These are phyloP conservation scores for Tylochromis polylepis DNA, from an alignment of 2,113 vertebrate species.

Conservation along the genomic window DNA sequence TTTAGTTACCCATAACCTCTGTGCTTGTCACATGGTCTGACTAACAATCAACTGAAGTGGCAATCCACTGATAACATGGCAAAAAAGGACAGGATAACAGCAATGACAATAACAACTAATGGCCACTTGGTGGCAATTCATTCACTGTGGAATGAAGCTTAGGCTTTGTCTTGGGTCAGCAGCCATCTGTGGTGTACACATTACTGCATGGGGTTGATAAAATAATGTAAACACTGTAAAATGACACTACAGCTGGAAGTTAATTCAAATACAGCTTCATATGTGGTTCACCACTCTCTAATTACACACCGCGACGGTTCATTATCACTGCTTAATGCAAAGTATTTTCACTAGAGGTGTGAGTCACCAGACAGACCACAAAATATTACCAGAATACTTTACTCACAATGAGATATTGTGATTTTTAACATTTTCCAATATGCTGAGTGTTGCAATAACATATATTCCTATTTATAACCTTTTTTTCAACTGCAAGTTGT, in stretches of 20 bases:
- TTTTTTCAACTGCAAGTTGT: not conserved
- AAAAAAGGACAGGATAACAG: not conserved
- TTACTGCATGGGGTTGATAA: not conserved
- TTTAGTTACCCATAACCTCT: not conserved
- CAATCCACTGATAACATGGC: not conserved
- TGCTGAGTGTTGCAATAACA: not conserved
- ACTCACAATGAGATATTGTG: not conserved
- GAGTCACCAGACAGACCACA: not conserved
- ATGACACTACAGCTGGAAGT: not conserved
- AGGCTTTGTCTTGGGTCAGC: not conserved
- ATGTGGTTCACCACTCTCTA: not conserved
- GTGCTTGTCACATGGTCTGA: not conserved
- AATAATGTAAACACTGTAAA: not conserved
- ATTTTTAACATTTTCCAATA: not conserved
- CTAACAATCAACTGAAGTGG: not conserved
- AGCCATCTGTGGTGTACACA: not conserved
- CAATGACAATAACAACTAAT: not conserved
- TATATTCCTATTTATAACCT: not conserved
- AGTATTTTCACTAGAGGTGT: not conserved
- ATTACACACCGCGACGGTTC: fast-evolving
- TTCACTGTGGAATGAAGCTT: not conserved
- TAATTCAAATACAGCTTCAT: not conserved
- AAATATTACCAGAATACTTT: not conserved
- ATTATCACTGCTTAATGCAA: not conserved
- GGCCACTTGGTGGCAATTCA: constrained; percentile 36